phyloP scores from a whole-genome alignment of 2,797 vertebrate genomes.

The Eulemur albifrons region DNA sequence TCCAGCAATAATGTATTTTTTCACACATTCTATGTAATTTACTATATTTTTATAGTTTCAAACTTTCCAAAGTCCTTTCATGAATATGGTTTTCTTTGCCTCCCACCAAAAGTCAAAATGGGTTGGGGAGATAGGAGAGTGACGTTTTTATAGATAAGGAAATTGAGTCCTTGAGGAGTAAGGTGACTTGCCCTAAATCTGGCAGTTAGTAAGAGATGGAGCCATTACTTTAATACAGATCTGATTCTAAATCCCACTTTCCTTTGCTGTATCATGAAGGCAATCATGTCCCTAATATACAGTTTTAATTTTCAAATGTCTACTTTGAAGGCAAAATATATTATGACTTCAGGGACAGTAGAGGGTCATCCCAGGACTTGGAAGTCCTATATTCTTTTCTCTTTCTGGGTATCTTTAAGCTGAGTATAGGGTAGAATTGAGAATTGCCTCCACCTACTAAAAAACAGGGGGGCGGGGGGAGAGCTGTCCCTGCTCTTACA shows the following conservation, averaged over 20 bases:
- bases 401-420: not conserved
- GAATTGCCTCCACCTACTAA: not conserved
- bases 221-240: not conserved
- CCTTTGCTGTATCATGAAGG: not conserved
- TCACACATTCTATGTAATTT: not conserved
- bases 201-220: not conserved
- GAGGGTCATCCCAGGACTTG: not conserved
- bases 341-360: not conserved
- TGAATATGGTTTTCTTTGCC: not conserved
- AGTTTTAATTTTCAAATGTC: not conserved
- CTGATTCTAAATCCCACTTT: not conserved
- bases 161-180: not conserved
- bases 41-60: not conserved
- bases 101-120: not conserved
- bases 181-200: not conserved
- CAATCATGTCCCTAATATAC: not conserved
- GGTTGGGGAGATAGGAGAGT: not conserved
- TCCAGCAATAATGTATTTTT: not conserved
- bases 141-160: not conserved
- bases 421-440: not conserved
- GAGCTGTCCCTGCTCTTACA: not conserved
- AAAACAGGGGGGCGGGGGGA: not conserved
- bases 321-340: not conserved
- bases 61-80: not conserved
- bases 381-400: not conserved